A percentile compares a stretch with the other conserved stretches of the same genome.
Conservation (phyloP, 1,140 invertebrate genomes). For the Bombus polaris region DNA sequence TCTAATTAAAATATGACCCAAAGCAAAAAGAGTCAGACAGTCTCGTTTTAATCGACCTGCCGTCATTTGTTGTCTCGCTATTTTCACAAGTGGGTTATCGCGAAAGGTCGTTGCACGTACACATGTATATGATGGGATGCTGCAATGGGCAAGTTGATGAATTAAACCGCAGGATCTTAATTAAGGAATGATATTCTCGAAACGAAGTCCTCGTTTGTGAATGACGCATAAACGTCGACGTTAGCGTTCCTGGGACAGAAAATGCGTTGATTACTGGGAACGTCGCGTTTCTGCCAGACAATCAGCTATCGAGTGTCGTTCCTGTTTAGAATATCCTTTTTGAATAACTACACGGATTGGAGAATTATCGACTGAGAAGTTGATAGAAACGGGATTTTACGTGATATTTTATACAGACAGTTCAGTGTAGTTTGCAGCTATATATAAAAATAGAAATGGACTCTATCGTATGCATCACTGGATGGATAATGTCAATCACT, state of each 20-base stretch:
- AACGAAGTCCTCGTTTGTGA: neutral
- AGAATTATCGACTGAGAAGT: neutral
- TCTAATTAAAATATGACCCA: neutral
- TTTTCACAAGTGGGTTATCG: neutral
- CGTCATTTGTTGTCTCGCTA: neutral
- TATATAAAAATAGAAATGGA: too few species aligned
- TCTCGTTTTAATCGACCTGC: neutral
- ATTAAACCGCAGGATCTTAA: slow-evolving; percentile 18
- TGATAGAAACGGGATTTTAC: neutral
- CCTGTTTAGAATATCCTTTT: too few species aligned
- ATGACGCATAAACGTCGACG: slow-evolving; percentile 19
- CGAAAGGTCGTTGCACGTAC: slow-evolving; percentile 2
- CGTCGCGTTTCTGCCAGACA: neutral
- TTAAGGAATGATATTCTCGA: slow-evolving; percentile 38
- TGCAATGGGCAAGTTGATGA: slow-evolving; percentile 1
- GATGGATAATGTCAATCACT: too few species aligned
- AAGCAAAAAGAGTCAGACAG: too few species aligned
- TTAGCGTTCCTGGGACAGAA: neutral
- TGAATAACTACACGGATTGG: too few species aligned
- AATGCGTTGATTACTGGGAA: neutral
- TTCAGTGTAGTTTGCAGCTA: too few species aligned
- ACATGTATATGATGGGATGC: neutral
- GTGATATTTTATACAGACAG: too few species aligned
- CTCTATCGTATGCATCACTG: too few species aligned
- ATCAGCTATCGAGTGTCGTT: neutral